Evolutionary conservation across 2,888 invertebrate species (phyloP).

Genomic region (Polydesmus complanatus): DNA sequence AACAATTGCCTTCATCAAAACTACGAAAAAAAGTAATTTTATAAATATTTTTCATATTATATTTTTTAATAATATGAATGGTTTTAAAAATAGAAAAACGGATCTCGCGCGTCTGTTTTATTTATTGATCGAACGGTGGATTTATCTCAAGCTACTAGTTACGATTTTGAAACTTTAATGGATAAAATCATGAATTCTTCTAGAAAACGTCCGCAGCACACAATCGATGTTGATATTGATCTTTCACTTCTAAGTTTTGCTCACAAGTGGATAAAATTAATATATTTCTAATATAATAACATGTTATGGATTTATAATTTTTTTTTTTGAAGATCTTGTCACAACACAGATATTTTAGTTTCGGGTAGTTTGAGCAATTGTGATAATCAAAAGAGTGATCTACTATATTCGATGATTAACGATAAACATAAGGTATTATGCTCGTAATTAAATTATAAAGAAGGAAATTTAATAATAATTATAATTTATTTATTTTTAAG

Average conservation of each 20-base stretch:
- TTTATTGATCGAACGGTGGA: constrained; percentile 50
- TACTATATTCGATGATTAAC: background rate
- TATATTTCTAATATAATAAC: background rate
- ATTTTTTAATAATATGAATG: background rate
- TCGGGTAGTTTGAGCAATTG: background rate
- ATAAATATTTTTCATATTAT: background rate
- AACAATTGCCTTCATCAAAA: constrained; percentile 41
- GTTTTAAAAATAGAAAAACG: constrained; percentile 22
- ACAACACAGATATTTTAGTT: background rate
- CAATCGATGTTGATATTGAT: constrained; percentile 48
- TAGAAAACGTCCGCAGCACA: constrained; percentile 47
- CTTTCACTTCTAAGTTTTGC: constrained; percentile 47
- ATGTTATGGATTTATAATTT: background rate
- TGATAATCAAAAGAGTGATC: background rate
- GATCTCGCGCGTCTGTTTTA: constrained; percentile 28
- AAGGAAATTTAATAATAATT: background rate
- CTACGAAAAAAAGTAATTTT: constrained; percentile 41
- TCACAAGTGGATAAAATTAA: constrained; percentile 32
- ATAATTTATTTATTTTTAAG: constrained; percentile 20
- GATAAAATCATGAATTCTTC: constrained; percentile 46
- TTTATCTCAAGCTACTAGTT: constrained; percentile 45
- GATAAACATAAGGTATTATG: background rate
- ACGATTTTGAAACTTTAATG: constrained; percentile 46
- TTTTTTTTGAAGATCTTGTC: background rate
- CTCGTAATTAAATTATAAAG: background rate